Evolutionary conservation across 2,113 vertebrate species (phyloP).

Genomic region (Dipodomys spectabilis): DNA sequence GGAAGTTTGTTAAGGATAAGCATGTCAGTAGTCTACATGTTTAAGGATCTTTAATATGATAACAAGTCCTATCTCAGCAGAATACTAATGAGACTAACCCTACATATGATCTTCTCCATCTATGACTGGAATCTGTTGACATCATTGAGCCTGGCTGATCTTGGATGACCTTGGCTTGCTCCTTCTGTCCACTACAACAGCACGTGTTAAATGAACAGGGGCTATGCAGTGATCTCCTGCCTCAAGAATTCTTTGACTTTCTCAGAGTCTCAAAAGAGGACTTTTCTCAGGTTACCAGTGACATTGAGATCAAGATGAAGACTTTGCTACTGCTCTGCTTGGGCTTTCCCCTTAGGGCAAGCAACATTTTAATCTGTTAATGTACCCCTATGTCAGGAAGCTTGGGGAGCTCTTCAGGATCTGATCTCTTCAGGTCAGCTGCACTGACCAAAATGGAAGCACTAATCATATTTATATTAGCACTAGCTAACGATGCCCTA

Average conservation of each 20-base stretch:
- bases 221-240: fast-evolving
- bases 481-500: too few relatives aligned
- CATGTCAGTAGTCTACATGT: neutral
- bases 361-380: neutral
- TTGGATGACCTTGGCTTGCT: too few relatives aligned
- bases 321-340: neutral
- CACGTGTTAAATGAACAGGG: neutral
- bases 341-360: neutral
- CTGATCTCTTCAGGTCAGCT: neutral
- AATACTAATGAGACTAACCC: neutral
- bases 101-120: neutral
- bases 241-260: neutral
- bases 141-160: neutral
- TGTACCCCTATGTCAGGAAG: neutral
- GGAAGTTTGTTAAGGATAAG: neutral
- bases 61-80: neutral
- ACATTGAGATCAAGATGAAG: neutral
- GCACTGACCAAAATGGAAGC: neutral
- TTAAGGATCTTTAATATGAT: neutral
- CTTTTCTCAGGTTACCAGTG: neutral
- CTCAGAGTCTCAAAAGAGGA: neutral
- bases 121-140: neutral
- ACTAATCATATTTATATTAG: neutral
- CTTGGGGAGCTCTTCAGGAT: neutral
- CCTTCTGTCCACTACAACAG: neutral